These are phyloP conservation scores for Melitaea cinxia DNA, from an alignment of 1,140 invertebrate genomes.

Conservation along the genomic window DNA sequence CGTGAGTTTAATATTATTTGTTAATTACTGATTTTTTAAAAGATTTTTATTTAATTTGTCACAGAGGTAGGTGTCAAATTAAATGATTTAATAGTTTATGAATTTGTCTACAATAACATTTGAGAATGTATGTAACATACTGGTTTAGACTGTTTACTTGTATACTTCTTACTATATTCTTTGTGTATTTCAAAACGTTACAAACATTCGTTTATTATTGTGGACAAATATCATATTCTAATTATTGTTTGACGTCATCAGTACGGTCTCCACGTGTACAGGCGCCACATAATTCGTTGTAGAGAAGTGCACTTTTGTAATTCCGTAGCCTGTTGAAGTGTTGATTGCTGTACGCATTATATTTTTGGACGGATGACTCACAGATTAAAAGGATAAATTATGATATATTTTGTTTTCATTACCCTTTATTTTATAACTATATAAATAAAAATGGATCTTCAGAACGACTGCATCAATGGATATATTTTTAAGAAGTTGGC, in stretches of 20 bases:
- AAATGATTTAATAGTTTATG: too few species aligned
- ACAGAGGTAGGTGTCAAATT: too few species aligned
- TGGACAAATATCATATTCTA: not conserved
- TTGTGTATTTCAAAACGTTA: too few species aligned
- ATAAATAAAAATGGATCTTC: not conserved
- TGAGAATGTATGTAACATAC: too few species aligned
- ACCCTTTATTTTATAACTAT: slow-evolving; percentile 1
- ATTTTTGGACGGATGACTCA: slow-evolving; percentile 77
- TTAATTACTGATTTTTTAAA: too few species aligned
- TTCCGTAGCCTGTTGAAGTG: slow-evolving; percentile 65
- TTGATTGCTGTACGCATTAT: slow-evolving; percentile 69
- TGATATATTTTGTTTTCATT: slow-evolving; percentile 47
- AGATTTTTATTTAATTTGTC: too few species aligned
- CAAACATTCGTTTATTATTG: not conserved
- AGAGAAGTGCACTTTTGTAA: slow-evolving; percentile 67
- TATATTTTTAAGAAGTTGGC: too few species aligned
- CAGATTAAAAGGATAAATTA: slow-evolving; percentile 68
- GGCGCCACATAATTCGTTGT: slow-evolving; percentile 45
- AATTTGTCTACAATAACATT: too few species aligned
- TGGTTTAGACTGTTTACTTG: too few species aligned
- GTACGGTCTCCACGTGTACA: not conserved
- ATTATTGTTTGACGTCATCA: not conserved
- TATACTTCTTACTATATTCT: too few species aligned
- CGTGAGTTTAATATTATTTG: too few species aligned
- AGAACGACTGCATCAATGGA: not conserved